These are phyloP conservation scores for Parapristionchus giblindavisi DNA, from an alignment of 2,888 invertebrate species.

Conservation along the genomic window DNA sequence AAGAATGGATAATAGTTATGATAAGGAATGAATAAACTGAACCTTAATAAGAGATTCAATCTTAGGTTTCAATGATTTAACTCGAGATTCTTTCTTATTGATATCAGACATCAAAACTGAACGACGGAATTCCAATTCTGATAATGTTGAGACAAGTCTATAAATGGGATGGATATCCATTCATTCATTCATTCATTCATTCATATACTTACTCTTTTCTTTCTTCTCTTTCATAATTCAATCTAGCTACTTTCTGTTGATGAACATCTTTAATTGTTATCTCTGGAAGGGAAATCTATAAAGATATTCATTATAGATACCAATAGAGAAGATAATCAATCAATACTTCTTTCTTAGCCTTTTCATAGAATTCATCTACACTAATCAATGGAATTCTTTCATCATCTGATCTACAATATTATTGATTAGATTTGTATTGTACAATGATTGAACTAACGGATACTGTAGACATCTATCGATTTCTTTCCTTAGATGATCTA, in stretches of 20 bases:
- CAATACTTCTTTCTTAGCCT: slow-evolving; percentile 39
- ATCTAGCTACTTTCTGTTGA: slow-evolving; percentile 53
- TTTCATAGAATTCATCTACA: slow-evolving; percentile 56
- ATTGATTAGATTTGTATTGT: background rate
- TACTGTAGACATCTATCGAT: slow-evolving; percentile 58
- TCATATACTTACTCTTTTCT: slow-evolving; percentile 47
- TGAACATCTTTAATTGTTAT: slow-evolving; percentile 46
- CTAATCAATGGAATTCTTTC: slow-evolving; percentile 54
- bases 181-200: background rate
- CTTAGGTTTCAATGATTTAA: slow-evolving; percentile 44
- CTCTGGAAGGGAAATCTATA: slow-evolving; percentile 24
- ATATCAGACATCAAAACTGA: slow-evolving; percentile 59
- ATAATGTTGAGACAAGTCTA: slow-evolving; percentile 52
- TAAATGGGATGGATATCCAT: too few species aligned
- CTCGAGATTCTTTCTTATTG: slow-evolving; percentile 56
- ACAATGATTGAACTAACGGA: slow-evolving; percentile 39
- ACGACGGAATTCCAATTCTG: slow-evolving; percentile 56
- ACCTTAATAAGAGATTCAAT: slow-evolving; percentile 38
- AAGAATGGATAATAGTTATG: too few species aligned
- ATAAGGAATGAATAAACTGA: too few species aligned
- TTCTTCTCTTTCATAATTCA: slow-evolving; percentile 56
- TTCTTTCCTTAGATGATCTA: slow-evolving; percentile 59
- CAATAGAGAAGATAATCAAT: background rate
- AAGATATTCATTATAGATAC: background rate
- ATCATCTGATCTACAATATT: slow-evolving; percentile 52